phyloP scores from a whole-genome alignment of 2,888 invertebrate genomes.

The Alloscopus bannaensis region DNA sequence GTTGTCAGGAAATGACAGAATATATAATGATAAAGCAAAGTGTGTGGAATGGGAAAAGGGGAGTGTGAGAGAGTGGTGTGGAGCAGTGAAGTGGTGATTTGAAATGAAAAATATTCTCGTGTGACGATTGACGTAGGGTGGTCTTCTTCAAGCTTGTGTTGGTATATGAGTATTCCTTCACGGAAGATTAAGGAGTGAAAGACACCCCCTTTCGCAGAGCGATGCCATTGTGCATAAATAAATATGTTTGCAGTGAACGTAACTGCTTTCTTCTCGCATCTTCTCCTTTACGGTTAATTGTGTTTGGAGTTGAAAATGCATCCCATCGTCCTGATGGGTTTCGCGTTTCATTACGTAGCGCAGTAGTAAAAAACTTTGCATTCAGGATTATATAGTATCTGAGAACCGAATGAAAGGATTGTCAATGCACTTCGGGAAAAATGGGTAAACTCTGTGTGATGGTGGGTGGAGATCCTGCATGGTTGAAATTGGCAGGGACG shows the following conservation, averaged over 20 bases:
- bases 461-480: constrained; percentile 23
- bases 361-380: neutral
- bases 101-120: neutral
- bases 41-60: constrained; percentile 4
- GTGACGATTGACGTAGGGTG: constrained; percentile 1
- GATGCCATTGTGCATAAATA: constrained; percentile 24
- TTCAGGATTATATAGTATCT: neutral
- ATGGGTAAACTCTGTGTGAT: neutral
- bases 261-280: constrained; percentile 23
- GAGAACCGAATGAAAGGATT: neutral
- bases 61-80: constrained; percentile 17
- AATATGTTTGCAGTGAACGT: constrained; percentile 11
- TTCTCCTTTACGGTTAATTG: constrained; percentile 1
- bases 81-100: constrained; percentile 1
- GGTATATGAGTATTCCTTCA: constrained; percentile 15
- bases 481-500: constrained; percentile 27
- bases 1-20: constrained; percentile 34
- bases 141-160: neutral
- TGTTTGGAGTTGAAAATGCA: neutral
- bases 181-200: constrained; percentile 39
- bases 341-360: too few relatives aligned
- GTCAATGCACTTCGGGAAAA: constrained; percentile 1
- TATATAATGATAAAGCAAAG: constrained; percentile 17
- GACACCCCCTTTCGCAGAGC: constrained; percentile 5
- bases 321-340: neutral